Evolutionary conservation across 2,888 invertebrate genomes (phyloP).

Genomic region (Callyntrura sp.): DNA sequence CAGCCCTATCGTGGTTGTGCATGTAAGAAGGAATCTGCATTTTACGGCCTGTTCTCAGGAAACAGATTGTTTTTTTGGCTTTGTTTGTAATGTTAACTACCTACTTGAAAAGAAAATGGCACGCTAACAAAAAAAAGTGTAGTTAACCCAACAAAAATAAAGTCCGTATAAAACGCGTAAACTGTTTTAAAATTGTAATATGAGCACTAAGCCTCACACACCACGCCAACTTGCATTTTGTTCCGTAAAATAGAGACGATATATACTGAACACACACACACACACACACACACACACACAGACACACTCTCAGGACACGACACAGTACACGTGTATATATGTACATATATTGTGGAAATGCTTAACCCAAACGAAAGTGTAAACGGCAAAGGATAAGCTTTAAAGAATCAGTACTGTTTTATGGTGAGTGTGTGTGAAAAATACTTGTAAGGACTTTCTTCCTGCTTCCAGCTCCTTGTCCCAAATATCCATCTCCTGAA

Average conservation of each 20-base stretch:
- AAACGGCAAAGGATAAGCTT: constrained; percentile 12
- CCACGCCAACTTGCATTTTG: too few relatives aligned
- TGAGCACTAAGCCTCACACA: not conserved
- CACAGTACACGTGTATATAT: not conserved
- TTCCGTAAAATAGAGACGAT: not conserved
- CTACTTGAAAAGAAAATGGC: too few relatives aligned
- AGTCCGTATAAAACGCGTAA: not conserved
- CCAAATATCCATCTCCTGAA: constrained; percentile 65
- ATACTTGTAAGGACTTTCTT: constrained; percentile 37
- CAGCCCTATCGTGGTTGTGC: too few relatives aligned
- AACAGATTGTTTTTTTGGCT: too few relatives aligned
- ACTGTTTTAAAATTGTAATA: not conserved
- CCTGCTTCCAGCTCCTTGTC: constrained; percentile 28
- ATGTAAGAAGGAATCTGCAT: too few relatives aligned
- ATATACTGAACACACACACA: too few relatives aligned
- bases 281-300: not conserved
- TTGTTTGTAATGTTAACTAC: too few relatives aligned
- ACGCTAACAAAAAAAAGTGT: too few relatives aligned
- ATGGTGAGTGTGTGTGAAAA: constrained; percentile 54
- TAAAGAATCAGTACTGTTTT: constrained; percentile 15
- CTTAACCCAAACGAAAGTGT: constrained; percentile 50
- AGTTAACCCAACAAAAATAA: not conserved
- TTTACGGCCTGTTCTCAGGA: too few relatives aligned
- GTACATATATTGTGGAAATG: not conserved
- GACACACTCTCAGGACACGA: not conserved